A percentile compares a stretch with the other conserved stretches of the same genome.
These are phyloP conservation scores for Brachionus koreanus DNA, from an alignment of 1,140 invertebrate species.

Conservation along the genomic window DNA sequence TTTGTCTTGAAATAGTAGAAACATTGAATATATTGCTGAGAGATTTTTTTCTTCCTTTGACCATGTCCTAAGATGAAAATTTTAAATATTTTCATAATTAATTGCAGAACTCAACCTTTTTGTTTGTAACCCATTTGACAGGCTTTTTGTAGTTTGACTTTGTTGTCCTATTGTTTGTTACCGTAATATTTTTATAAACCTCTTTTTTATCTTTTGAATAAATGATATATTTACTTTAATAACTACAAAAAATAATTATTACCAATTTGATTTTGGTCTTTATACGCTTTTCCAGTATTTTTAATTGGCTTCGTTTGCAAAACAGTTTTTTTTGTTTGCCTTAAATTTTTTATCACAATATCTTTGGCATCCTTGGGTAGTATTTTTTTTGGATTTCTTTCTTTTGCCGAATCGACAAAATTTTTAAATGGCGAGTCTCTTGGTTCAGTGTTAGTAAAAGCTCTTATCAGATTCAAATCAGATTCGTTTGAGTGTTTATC, in stretches of 20 bases:
- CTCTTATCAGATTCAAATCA: constrained; percentile 13
- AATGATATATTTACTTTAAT: background rate
- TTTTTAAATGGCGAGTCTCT: background rate
- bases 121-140: constrained; percentile 38
- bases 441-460: background rate
- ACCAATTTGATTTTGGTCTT: background rate
- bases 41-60: background rate
- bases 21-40: background rate
- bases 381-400: background rate
- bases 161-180: background rate
- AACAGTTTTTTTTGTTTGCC: background rate
- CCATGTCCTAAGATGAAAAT: background rate
- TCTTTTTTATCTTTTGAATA: background rate
- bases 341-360: constrained; percentile 1
- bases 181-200: background rate
- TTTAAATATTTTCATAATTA: too few species aligned
- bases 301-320: background rate
- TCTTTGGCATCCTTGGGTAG: background rate
- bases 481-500: background rate
- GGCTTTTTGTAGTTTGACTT: constrained; percentile 1
- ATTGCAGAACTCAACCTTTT: background rate
- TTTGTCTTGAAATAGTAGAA: background rate
- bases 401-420: background rate
- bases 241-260: background rate
- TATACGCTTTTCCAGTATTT: background rate